Percentiles rank a stretch among this genome's conserved stretches.
Conservation (phyloP, 1,140 invertebrate genomes). For the Oedothorax gibbosus region DNA sequence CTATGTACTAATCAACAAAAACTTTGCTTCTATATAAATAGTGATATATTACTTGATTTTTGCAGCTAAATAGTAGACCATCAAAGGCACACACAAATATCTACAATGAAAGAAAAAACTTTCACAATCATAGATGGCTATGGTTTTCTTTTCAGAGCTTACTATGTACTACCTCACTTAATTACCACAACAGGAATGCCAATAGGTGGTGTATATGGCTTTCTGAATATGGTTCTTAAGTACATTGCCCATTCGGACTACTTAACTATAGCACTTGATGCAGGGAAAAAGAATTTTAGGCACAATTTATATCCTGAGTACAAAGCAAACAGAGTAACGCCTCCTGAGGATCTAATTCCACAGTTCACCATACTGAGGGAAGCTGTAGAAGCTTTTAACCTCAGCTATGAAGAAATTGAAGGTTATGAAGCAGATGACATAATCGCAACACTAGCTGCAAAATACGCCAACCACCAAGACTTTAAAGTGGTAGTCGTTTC, state of each 20-base stretch:
- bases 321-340: neutral
- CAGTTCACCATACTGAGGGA: neutral
- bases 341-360: neutral
- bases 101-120: no score
- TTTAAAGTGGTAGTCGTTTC: neutral
- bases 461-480: neutral
- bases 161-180: neutral
- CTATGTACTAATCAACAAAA: neutral
- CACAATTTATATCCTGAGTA: neutral
- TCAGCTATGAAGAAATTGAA: neutral
- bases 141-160: neutral
- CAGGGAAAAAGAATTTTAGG: neutral
- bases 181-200: neutral
- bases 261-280: neutral
- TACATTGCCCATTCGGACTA: neutral
- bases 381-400: neutral
- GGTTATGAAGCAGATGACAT: neutral
- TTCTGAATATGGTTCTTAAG: neutral
- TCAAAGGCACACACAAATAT: no score
- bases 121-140: neutral
- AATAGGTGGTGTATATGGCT: neutral
- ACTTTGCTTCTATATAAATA: neutral
- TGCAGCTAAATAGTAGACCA: neutral
- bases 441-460: neutral
- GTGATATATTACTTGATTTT: neutral